Base-by-base conservation (phyloP, 2,113 vertebrate genomes). In the Brachyistius frenatus region DNA sequence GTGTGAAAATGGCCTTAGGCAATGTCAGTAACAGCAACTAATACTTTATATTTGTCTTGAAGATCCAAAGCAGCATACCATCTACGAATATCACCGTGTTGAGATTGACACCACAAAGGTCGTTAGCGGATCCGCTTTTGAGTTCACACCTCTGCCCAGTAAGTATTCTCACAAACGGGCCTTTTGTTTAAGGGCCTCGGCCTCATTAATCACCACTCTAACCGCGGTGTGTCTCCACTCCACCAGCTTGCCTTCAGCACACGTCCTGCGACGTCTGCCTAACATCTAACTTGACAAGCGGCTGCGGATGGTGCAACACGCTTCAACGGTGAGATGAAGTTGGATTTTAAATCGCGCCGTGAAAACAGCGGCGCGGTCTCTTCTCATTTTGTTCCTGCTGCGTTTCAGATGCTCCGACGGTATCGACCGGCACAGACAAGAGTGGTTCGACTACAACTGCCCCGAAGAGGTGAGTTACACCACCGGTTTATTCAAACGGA, bases 71-170 rank as follows among this genome's bases (percentile, higher is more conserved):
- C 94, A 89, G 1, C 89, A 94, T 14, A 96, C 96, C 0, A 99
- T 99, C 90, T 99, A 98, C 0, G 98, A 99, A 64, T 99, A 99
- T 35, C 96, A 99, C 39, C 95, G 97, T 0, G 96, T 98, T 84
- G 96, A 98, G 89, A 93, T 98, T 49, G 94, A 99, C 89, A 91
- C 93, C 71, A 89, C 94, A 78, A 95, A 92, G 89, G 95, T 99
- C 57, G 74, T 79, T 66, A 98, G 62, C 76, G 60, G 67, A 46
- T 95, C 97, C 0, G 96, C 97, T 0, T 96, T 99, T 81, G 96
- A 96, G 90, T 97, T 99, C 86, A 96, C 91, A 1, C 97, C 97
- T 0, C 87, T 99, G 91, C 97, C 97, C 72, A 99, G 98, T 98
- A 76, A 97, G 97, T 95, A 31, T 36, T 32, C 30, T n/a, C 5